Evolutionary conservation across 1,140 invertebrate species (phyloP).

Genomic region (Myzus persicae): DNA sequence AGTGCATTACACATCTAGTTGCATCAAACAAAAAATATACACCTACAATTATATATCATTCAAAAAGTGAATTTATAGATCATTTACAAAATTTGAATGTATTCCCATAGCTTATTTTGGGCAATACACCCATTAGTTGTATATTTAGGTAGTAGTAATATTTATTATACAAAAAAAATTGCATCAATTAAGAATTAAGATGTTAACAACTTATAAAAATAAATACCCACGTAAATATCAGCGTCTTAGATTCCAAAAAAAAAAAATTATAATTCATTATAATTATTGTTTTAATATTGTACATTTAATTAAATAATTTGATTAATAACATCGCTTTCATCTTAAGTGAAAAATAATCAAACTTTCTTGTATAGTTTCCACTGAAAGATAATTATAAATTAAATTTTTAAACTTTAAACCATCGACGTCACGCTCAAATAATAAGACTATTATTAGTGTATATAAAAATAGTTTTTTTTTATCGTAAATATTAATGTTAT

Average conservation of each 20-base stretch:
- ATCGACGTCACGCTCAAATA: background rate
- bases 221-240: background rate
- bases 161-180: background rate
- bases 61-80: background rate
- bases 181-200: background rate
- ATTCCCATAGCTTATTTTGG: background rate
- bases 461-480: background rate
- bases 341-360: background rate
- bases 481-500: background rate
- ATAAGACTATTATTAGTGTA: background rate
- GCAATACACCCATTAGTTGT: background rate
- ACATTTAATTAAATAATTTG: constrained; percentile 15
- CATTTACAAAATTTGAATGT: background rate
- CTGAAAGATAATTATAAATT: background rate
- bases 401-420: constrained; percentile 13
- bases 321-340: background rate
- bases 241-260: background rate
- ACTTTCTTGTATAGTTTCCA: background rate
- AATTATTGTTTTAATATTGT: background rate
- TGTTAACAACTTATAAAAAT: background rate
- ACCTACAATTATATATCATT: background rate
- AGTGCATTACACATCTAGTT: background rate
- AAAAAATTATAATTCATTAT: background rate
- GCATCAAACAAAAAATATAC: background rate
- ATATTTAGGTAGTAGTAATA: background rate